Evolutionary conservation across 2,113 vertebrate genomes (phyloP).

Genomic region (Macroglossus sobrinus): DNA sequence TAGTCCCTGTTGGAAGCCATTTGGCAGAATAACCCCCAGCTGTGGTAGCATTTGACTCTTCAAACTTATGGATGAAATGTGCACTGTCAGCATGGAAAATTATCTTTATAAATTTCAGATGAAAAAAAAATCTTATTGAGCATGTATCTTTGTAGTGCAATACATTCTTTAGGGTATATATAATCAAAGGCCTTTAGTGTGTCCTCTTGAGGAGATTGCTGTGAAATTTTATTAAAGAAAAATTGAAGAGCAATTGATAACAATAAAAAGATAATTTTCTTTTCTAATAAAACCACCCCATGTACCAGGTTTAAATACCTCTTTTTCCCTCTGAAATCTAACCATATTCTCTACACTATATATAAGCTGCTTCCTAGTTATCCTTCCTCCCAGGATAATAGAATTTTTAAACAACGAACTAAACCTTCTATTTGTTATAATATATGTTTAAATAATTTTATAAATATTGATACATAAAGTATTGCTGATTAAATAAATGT

Average conservation of each 20-base stretch:
- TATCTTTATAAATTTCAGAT: slow-evolving; percentile 85
- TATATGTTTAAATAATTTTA: slow-evolving; percentile 29
- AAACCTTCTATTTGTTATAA: slow-evolving; percentile 55
- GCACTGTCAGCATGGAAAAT: slow-evolving; percentile 89
- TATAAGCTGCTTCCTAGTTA: slow-evolving; percentile 60
- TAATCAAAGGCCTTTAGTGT: slow-evolving; percentile 79
- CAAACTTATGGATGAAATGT: slow-evolving; percentile 91
- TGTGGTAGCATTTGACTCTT: slow-evolving; percentile 93
- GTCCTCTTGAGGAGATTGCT: slow-evolving; percentile 63
- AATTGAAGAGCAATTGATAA: slow-evolving; percentile 65
- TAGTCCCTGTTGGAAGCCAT: slow-evolving; percentile 93
- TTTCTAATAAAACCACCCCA: slow-evolving; percentile 73
- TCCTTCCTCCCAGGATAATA: slow-evolving; percentile 38
- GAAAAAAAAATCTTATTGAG: slow-evolving; percentile 74
- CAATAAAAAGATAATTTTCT: slow-evolving; percentile 70
- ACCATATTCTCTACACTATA: slow-evolving; percentile 43
- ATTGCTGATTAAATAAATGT: slow-evolving; percentile 22
- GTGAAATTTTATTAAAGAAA: slow-evolving; percentile 73
- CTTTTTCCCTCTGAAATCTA: slow-evolving; percentile 73
- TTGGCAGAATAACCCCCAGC: slow-evolving; percentile 91
- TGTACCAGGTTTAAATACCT: slow-evolving; percentile 64
- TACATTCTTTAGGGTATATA: slow-evolving; percentile 71
- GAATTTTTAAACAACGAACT: slow-evolving; percentile 46
- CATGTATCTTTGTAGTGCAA: slow-evolving; percentile 71
- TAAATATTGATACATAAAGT: slow-evolving; percentile 31